These are phyloP conservation scores for Eptatretus atami DNA, from an alignment of 2,797 vertebrate species.

Conservation along the genomic window DNA sequence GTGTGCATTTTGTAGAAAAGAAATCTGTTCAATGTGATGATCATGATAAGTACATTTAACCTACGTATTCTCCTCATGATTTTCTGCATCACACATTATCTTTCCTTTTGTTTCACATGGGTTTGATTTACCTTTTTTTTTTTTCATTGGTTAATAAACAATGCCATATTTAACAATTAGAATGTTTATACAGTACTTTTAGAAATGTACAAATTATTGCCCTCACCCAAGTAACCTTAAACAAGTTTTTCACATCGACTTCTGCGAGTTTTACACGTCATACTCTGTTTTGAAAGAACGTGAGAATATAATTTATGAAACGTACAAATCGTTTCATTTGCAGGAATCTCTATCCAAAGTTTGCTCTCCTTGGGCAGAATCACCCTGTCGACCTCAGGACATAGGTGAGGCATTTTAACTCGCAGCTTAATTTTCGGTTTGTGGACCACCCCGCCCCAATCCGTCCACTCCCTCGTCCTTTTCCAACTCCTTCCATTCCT, in stretches of 20 bases:
- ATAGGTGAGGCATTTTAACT: constrained; percentile 31
- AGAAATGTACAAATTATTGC: no score
- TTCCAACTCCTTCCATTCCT: not conserved
- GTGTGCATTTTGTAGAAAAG: no score
- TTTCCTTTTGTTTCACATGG: no score
- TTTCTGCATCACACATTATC: no score
- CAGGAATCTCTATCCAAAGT: constrained; percentile 98
- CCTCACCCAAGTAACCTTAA: not conserved
- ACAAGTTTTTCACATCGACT: not conserved
- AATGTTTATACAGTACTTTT: no score
- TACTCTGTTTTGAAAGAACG: not conserved
- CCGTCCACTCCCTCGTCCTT: constrained; percentile 1
- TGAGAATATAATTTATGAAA: constrained; percentile 4
- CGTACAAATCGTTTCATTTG: constrained; percentile 10
- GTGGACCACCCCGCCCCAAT: constrained; percentile 8
- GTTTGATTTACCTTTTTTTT: no score
- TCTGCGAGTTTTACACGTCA: not conserved
- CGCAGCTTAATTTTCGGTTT: no score
- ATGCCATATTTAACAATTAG: no score
- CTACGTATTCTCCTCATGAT: no score
- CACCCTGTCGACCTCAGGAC: constrained; percentile 97
- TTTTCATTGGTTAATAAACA: no score
- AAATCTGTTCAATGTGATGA: no score
- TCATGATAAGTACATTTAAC: no score
- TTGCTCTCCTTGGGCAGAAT: constrained; percentile 92